Evolutionary conservation across 92 coral and sea anemone species (phyloP).

Genomic region (Montipora capitata): DNA sequence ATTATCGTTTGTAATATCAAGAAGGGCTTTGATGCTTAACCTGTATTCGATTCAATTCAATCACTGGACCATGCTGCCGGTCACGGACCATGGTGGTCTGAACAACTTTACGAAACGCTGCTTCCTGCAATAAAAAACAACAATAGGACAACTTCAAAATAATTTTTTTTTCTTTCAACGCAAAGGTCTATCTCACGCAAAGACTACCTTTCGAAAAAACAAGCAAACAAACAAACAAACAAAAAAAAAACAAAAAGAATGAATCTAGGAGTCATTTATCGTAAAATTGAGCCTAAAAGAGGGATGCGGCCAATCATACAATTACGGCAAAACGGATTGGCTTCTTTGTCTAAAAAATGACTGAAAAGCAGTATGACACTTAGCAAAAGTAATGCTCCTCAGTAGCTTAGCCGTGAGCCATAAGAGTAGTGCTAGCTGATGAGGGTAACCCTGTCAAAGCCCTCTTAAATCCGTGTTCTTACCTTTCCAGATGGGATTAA

Average conservation of each 20-base stretch:
- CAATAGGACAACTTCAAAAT: neutral
- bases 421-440: too few species aligned
- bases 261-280: too few species aligned
- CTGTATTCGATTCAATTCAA: conserved; percentile 97
- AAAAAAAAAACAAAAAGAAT: neutral
- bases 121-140: conserved; percentile 64
- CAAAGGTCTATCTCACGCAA: too few species aligned
- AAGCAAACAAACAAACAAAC: neutral
- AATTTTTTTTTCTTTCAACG: too few species aligned
- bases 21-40: conserved; percentile 24
- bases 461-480: neutral
- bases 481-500: conserved; percentile 95
- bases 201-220: too few species aligned
- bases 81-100: conserved; percentile 99
- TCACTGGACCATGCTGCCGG: conserved; percentile 99
- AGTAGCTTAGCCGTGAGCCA: too few species aligned
- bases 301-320: neutral
- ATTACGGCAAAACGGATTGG: neutral
- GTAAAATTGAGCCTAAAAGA: too few species aligned
- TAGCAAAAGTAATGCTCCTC: too few species aligned
- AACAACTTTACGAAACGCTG: conserved; percentile 97
- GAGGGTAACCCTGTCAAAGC: too few species aligned
- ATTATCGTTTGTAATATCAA: too few species aligned
- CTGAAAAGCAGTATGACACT: too few species aligned
- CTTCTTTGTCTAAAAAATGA: too few species aligned